These are phyloP conservation scores for Tadarida brasiliensis DNA, from an alignment of 2,797 vertebrate species.

Conservation along the genomic window DNA sequence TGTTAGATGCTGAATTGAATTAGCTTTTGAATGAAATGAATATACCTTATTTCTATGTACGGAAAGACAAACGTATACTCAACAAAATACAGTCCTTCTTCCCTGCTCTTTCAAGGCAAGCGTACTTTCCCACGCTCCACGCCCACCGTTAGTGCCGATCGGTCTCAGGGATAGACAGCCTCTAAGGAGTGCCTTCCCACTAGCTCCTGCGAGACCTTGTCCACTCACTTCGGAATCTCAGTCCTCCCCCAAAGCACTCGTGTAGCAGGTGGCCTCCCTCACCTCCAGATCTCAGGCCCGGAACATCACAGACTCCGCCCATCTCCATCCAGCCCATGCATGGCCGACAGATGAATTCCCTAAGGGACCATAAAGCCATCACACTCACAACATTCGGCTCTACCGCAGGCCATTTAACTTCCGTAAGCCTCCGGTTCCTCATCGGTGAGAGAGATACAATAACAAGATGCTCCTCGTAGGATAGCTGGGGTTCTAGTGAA, in stretches of 20 bases:
- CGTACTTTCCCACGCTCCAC: neutral
- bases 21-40: neutral
- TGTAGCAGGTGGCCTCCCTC: neutral
- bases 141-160: neutral
- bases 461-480: neutral
- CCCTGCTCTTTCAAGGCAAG: conserved; percentile 8
- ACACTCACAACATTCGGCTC: accelerated
- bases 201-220: neutral
- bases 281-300: neutral
- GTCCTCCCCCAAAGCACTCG: neutral
- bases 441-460: neutral
- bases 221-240: neutral
- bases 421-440: neutral
- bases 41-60: neutral
- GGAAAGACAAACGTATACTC: neutral
- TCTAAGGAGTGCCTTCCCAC: neutral
- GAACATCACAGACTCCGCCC: neutral
- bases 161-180: neutral
- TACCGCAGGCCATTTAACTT: neutral
- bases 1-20: neutral
- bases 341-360: neutral
- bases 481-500: neutral
- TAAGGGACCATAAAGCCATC: neutral
- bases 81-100: neutral
- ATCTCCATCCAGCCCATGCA: neutral